Base-by-base conservation (phyloP, 2,888 invertebrate species). In the Mesorhabditis sp. region DNA sequence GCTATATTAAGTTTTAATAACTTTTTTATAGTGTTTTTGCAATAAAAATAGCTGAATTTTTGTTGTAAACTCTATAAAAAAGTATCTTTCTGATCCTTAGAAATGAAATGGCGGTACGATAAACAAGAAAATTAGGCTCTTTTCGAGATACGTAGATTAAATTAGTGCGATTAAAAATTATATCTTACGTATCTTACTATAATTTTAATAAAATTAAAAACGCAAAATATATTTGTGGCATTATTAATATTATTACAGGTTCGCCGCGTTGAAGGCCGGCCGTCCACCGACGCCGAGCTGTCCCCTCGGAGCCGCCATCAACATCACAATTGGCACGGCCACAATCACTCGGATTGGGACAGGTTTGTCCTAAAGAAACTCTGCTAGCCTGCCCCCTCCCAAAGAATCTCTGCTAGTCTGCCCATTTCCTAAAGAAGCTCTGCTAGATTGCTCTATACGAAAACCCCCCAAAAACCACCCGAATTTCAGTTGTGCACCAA, bases 211-310 rank as follows among this genome's bases (percentile, higher is more conserved):
- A n/a, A n/a, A n/a, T n/a, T n/a, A n/a, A n/a, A n/a, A n/a, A n/a
- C n/a, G n/a, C n/a, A n/a, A n/a, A n/a, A n/a, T n/a, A n/a, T n/a
- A n/a, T n/a, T n/a, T n/a, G n/a, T n/a, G n/a, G n/a, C n/a, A n/a
- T n/a, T n/a, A n/a, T 28, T 28, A 28, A 28, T 28, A 28, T 28
- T n/a, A n/a, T n/a, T 28, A 13, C n/a, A 50, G 58, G 58, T 50
- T n/a, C 7, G 58, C 1, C 7, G 58, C 1, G 58, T 50, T 50
- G 58, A 50, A n/a, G 58, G 58, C 7, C 58, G 58, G n/a, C 58
- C 58, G 58, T 50, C 58, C n/a, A n/a, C 10, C 58, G 58, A 50
- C n/a, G 58, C 58, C n/a, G 58, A 50, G n/a, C 58, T 50, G 10
- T 50, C 58, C 58, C 58, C 10, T 13, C 7, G 1, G 58, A 50